phyloP scores from a whole-genome alignment of 2,797 vertebrate species.

The Protonibea diacanthus region DNA sequence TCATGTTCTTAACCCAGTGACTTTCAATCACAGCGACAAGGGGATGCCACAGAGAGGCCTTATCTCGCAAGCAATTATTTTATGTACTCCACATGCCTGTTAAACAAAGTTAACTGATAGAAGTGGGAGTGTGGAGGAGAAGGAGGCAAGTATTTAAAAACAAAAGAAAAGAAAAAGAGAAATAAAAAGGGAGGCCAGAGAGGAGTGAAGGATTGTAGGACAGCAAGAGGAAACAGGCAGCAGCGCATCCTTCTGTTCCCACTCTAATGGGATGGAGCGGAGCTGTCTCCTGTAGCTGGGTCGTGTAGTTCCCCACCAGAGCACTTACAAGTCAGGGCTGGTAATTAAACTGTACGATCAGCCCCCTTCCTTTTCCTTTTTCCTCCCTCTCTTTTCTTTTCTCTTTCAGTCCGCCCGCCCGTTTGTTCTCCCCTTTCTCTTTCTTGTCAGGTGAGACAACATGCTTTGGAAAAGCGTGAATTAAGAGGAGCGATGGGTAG shows the following conservation, averaged over 20 bases:
- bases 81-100: constrained; percentile 58
- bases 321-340: constrained; percentile 86
- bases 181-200: constrained; percentile 33
- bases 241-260: constrained; percentile 79
- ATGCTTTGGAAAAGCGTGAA: constrained; percentile 80
- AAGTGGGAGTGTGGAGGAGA: constrained; percentile 30
- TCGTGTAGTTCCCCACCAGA: constrained; percentile 85
- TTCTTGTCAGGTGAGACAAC: constrained; percentile 84
- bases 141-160: constrained; percentile 20
- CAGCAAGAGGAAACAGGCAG: constrained; percentile 67
- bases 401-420: constrained; percentile 31
- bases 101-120: constrained; percentile 67
- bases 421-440: constrained; percentile 56
- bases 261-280: constrained; percentile 86
- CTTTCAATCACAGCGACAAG: constrained; percentile 81
- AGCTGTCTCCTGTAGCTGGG: constrained; percentile 84
- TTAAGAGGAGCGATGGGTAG: constrained; percentile 74
- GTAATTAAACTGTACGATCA: constrained; percentile 88
- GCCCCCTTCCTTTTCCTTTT: constrained; percentile 44
- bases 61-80: constrained; percentile 76
- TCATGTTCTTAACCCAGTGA: constrained; percentile 81
- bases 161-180: constrained; percentile 22
- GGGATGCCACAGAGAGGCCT: constrained; percentile 55
- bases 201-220: constrained; percentile 68
- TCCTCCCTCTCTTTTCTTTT: constrained; percentile 46